Evolutionary conservation across 2,113 vertebrate genomes (phyloP).

Genomic region (Sphyrna mokarran): DNA sequence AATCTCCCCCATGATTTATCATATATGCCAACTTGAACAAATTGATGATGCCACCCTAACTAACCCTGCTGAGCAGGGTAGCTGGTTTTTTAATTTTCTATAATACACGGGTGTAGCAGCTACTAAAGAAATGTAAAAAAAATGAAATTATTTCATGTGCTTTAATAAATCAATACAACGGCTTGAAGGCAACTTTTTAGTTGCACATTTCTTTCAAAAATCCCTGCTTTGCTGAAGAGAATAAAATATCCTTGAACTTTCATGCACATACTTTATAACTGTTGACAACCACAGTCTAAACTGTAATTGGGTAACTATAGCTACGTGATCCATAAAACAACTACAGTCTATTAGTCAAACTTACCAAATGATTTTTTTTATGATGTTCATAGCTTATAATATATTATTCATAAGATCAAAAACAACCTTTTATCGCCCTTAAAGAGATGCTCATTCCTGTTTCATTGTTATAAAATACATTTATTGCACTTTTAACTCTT

Average conservation of each 20-base stretch:
- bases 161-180: neutral
- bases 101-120: neutral
- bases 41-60: neutral
- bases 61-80: neutral
- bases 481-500: neutral
- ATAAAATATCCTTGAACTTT: constrained; percentile 7
- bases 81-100: neutral
- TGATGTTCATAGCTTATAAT: neutral
- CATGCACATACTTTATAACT: neutral
- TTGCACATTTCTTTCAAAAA: constrained; percentile 29
- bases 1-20: neutral
- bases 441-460: neutral
- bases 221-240: neutral
- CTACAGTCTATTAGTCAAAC: neutral
- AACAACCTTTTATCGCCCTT: neutral
- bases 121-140: constrained; percentile 20
- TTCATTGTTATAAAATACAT: neutral
- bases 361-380: neutral
- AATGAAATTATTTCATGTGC: constrained; percentile 30
- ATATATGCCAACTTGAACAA: neutral
- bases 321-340: neutral
- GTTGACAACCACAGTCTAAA: neutral
- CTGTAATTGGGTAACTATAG: neutral
- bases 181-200: neutral
- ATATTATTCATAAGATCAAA: neutral